These are phyloP conservation scores for Lymantria dispar DNA, from an alignment of 2,888 invertebrate genomes.

Conservation along the genomic window DNA sequence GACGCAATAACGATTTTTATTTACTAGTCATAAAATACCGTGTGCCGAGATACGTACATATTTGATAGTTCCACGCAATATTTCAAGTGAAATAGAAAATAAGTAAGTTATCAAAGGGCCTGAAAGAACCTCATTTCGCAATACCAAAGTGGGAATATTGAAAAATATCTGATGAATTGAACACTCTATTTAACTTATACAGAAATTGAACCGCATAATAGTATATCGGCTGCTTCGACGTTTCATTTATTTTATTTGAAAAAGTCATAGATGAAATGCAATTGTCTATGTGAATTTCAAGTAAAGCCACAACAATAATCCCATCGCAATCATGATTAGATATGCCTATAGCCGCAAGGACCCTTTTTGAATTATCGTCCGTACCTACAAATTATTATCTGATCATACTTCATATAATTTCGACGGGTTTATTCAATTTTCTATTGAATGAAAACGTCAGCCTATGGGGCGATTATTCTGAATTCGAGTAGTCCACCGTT, in stretches of 20 bases:
- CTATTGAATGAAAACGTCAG: conserved; percentile 35
- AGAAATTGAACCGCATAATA: background rate
- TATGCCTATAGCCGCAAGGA: conserved; percentile 29
- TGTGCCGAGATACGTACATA: conserved; percentile 3
- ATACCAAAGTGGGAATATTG: background rate
- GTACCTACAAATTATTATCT: conserved; percentile 38
- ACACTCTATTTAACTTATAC: background rate
- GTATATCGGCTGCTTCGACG: background rate
- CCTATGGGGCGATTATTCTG: conserved; percentile 26
- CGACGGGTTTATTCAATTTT: conserved; percentile 37
- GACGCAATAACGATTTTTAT: background rate
- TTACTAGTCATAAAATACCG: background rate
- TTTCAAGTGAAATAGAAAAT: conserved; percentile 28
- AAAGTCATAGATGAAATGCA: conserved; percentile 31
- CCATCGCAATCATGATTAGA: conserved; percentile 42
- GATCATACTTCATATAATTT: conserved; percentile 41
- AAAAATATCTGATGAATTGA: background rate
- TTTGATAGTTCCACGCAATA: conserved; percentile 33
- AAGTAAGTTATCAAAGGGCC: conserved; percentile 35
- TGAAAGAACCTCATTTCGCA: conserved; percentile 27
- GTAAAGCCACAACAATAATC: conserved; percentile 39
- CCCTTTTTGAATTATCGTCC: conserved; percentile 36
- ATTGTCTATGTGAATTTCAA: conserved; percentile 35
- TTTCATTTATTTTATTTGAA: conserved; percentile 13
- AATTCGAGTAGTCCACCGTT: conserved; percentile 16